Conservation (phyloP, 2,113 vertebrate genomes). For the Melanocharis versteri region DNA sequence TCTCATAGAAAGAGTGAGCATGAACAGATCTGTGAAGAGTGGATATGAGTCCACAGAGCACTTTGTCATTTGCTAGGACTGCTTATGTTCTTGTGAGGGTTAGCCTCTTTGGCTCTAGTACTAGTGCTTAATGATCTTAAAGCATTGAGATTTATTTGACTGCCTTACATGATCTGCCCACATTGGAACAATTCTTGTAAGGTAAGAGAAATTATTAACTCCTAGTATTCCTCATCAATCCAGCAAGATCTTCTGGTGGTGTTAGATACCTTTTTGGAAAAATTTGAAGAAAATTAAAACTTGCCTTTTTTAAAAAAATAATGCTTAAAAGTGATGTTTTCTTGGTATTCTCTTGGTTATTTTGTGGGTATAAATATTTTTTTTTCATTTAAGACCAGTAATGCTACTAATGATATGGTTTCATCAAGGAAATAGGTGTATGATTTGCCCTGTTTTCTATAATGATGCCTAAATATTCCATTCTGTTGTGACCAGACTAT, state of each 20-base stretch:
- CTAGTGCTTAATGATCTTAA: background rate
- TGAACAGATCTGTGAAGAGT: background rate
- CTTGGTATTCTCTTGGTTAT: background rate
- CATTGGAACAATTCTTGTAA: background rate
- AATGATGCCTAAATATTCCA: background rate
- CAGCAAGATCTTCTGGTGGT: background rate
- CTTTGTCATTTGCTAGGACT: background rate
- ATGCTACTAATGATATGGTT: background rate
- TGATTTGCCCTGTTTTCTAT: background rate
- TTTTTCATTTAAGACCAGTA: background rate
- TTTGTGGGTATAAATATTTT: background rate
- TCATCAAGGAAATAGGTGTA: background rate
- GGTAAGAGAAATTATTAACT: background rate
- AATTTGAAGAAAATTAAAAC: background rate
- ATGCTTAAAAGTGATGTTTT: background rate
- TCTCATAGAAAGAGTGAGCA: background rate
- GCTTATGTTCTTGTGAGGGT: background rate
- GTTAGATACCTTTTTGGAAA: background rate
- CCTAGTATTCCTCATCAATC: background rate
- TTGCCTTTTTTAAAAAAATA: background rate
- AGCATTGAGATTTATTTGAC: background rate
- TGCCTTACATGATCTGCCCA: background rate
- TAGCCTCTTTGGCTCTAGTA: background rate
- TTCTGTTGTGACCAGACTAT: background rate
- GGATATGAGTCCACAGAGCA: background rate